Evolutionary conservation across 23 tunicate species (phyloP), one percentile per base, ranked within the genome.

Genomic region (Oikopleura dioica): DNA sequence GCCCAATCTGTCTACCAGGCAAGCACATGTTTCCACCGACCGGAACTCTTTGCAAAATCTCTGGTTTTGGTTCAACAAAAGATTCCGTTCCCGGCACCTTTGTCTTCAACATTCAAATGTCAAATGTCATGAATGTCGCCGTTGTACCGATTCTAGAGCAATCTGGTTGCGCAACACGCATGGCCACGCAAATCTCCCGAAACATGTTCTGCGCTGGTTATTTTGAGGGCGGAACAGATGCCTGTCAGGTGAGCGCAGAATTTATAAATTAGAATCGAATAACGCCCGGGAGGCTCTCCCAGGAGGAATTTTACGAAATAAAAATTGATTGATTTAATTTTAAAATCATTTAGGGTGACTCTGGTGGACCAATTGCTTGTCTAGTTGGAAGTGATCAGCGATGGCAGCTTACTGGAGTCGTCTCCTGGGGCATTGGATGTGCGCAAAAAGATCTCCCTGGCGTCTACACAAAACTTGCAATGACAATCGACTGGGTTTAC

Each of bases 191-290:
- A 63, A 28, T 63, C 26, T 63, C 72, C 4, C 29, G 72, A 24
- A 23, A 31, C 16, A 63, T 63, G 72, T 63, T 63, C 72, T 63
- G 72, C 26, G 72, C 72, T 63, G 72, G 72, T 63, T 63, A 63
- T 28, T 21, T 31, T 24, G 72, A 63, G 26, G 72, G 72, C 2
- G 72, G 72, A 23, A 23, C 30, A 21, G 72, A 63, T 28, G 72
- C 72, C 26, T 63, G 72, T 28, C 72, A 63, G 72, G 72, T 63
- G 26, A 63, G 33, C 16, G 26, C 55, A 9, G 16, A 21, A 44
- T 9, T 9, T 44, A 44, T 9, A 44, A 44, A 9, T 21, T 21
- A 9, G 21, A 44, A 44, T 21, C 55, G 16, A 9, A 9, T 9
- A 9, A 9, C 21, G 21, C 21, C 55, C 55, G 55, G 9, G 16